Conservation (phyloP, 2,888 invertebrate genomes). For the Philereme vetulata region DNA sequence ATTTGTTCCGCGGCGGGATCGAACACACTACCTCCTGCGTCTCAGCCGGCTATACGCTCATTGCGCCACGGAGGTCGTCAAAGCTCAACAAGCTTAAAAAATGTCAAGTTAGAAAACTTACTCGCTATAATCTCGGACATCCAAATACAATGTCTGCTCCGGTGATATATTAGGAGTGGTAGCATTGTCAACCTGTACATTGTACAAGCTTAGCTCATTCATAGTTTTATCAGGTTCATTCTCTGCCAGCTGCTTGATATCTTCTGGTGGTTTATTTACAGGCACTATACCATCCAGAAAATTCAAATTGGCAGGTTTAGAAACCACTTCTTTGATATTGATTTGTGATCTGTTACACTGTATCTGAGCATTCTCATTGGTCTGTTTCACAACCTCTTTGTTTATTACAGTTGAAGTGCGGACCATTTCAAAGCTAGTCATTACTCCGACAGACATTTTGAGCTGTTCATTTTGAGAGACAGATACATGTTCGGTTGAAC, state of each 20-base stretch:
- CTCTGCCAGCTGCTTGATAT: constrained; percentile 33
- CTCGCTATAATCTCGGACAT: constrained; percentile 78
- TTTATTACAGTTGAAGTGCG: constrained; percentile 76
- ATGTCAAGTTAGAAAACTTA: constrained; percentile 48
- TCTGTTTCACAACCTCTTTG: constrained; percentile 65
- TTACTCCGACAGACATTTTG: constrained; percentile 88
- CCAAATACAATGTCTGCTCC: constrained; percentile 74
- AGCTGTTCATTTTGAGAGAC: constrained; percentile 66
- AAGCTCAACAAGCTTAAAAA: too few species aligned
- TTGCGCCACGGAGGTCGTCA: too few species aligned
- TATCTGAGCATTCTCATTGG: constrained; percentile 60
- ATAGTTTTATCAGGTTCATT: constrained; percentile 68
- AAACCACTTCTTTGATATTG: constrained; percentile 68
- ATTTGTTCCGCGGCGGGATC: too few species aligned
- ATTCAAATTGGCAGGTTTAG: constrained; percentile 64
- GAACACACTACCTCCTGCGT: too few species aligned
- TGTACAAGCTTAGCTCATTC: constrained; percentile 75
- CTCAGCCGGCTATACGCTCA: too few species aligned
- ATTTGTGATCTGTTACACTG: constrained; percentile 75
- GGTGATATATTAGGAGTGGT: constrained; percentile 75
- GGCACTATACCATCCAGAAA: constrained; percentile 75
- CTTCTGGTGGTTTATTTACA: constrained; percentile 36
- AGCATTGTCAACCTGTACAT: constrained; percentile 77
- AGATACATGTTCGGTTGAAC: constrained; percentile 59
- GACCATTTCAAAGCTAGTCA: constrained; percentile 88